phyloP scores from a whole-genome alignment of 2,888 invertebrate species.

The Calameuta idolon region DNA sequence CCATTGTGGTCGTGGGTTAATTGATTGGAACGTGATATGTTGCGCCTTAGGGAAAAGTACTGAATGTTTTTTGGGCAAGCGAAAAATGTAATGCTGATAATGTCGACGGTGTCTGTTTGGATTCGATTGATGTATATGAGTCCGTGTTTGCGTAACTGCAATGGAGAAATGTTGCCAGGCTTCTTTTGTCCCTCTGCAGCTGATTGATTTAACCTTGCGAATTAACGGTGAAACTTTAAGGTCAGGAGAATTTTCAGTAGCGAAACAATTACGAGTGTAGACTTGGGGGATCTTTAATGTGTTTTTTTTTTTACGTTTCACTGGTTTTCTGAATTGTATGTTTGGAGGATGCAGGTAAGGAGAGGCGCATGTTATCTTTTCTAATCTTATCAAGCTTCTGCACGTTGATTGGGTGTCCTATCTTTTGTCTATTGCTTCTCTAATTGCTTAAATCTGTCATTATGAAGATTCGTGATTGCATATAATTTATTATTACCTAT shows the following conservation, averaged over 20 bases:
- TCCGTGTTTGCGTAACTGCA: neutral
- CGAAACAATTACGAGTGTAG: neutral
- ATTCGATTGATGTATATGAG: neutral
- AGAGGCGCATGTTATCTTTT: neutral
- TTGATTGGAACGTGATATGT: neutral
- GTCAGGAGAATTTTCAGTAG: neutral
- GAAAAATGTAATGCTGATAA: neutral
- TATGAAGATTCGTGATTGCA: neutral
- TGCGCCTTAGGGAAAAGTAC: constrained; percentile 1
- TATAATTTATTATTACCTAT: neutral
- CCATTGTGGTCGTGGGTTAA: constrained; percentile 31
- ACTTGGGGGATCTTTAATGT: neutral
- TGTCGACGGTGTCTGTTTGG: neutral
- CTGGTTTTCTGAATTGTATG: neutral
- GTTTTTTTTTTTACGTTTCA: neutral
- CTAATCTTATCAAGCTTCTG: neutral
- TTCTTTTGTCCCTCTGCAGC: neutral
- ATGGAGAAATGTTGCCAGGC: neutral
- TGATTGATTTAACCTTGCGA: neutral
- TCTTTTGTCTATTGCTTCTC: neutral
- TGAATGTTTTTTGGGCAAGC: neutral
- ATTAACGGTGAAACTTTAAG: neutral
- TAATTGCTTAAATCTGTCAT: neutral
- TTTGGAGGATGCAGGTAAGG: neutral
- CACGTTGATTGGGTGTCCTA: neutral